These are phyloP conservation scores for Solenodon paradoxus DNA, from an alignment of 2,113 vertebrate species.

Conservation along the genomic window DNA sequence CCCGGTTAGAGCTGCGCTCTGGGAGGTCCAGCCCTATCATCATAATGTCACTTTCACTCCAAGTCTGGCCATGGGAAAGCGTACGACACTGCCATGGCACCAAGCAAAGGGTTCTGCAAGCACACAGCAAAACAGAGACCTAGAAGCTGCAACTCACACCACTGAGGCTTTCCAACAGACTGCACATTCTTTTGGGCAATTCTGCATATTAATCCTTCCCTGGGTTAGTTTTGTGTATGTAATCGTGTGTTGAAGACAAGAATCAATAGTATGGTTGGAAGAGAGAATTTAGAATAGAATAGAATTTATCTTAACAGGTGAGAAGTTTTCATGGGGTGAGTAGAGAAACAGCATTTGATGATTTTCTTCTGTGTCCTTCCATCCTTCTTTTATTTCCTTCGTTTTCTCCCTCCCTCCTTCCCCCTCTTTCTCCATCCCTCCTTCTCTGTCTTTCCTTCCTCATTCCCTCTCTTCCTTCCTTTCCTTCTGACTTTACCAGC, in stretches of 20 bases:
- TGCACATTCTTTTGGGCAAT: not conserved
- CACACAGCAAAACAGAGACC: not conserved
- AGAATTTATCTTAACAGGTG: slow-evolving; percentile 40
- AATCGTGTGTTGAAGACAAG: slow-evolving; percentile 23
- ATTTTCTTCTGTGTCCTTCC: slow-evolving; percentile 23
- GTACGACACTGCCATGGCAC: not conserved
- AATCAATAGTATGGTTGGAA: not conserved
- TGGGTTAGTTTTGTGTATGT: not conserved
- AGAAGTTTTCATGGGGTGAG: slow-evolving; percentile 36
- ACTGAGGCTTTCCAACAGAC: slow-evolving; percentile 50
- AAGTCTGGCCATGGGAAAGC: not conserved
- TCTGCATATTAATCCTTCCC: slow-evolving; percentile 34
- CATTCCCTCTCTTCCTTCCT: slow-evolving; percentile 52
- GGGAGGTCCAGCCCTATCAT: not conserved
- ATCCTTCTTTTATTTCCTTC: slow-evolving; percentile 47
- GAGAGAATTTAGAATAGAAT: slow-evolving; percentile 51
- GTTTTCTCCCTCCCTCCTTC: not conserved
- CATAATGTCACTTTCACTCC: too few relatives aligned
- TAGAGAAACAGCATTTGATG: not conserved
- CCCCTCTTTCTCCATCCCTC: slow-evolving; percentile 45
- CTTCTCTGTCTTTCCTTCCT: not conserved
- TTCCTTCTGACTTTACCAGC: slow-evolving; percentile 65
- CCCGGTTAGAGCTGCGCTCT: not conserved
- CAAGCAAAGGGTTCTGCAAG: slow-evolving; percentile 16
- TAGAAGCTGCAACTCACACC: slow-evolving; percentile 37